These are phyloP conservation scores for Rhabdomys dilectus DNA, from an alignment of 2,113 vertebrate genomes.

Conservation along the genomic window DNA sequence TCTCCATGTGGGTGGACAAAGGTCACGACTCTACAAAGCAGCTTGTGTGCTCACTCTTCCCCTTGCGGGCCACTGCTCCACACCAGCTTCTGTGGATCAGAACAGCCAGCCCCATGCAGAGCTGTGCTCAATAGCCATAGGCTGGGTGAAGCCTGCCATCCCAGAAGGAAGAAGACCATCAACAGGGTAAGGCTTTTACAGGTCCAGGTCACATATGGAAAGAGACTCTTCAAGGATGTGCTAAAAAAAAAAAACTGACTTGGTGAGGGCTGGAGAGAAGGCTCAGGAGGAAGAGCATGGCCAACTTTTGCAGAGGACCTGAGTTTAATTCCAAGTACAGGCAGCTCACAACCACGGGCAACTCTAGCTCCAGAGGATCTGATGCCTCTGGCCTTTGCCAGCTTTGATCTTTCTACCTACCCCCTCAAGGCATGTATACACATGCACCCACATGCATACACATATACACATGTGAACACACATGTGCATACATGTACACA, in stretches of 20 bases:
- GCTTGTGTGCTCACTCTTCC: background rate
- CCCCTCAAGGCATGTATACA: background rate
- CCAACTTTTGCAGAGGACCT: background rate
- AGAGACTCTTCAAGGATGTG: background rate
- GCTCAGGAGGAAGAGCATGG: background rate
- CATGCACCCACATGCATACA: background rate
- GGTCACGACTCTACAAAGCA: background rate
- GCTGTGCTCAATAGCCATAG: background rate
- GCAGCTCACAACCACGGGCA: too few relatives aligned
- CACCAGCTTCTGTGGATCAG: background rate
- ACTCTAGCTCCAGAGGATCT: background rate
- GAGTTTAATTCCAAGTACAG: background rate
- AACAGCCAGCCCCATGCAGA: background rate
- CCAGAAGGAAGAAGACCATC: background rate
- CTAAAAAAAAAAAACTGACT: background rate
- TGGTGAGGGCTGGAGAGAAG: background rate
- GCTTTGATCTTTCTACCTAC: background rate
- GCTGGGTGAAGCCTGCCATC: background rate
- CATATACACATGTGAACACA: too few relatives aligned
- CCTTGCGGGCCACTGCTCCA: background rate
- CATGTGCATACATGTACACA: background rate
- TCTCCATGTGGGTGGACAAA: background rate
- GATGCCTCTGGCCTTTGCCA: background rate
- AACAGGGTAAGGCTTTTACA: background rate
- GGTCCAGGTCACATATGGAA: background rate